Percentiles rank a stretch among this genome's conserved stretches.
Evolutionary conservation across 2,113 vertebrate genomes (phyloP).

Genomic region (Parotia lawesii): DNA sequence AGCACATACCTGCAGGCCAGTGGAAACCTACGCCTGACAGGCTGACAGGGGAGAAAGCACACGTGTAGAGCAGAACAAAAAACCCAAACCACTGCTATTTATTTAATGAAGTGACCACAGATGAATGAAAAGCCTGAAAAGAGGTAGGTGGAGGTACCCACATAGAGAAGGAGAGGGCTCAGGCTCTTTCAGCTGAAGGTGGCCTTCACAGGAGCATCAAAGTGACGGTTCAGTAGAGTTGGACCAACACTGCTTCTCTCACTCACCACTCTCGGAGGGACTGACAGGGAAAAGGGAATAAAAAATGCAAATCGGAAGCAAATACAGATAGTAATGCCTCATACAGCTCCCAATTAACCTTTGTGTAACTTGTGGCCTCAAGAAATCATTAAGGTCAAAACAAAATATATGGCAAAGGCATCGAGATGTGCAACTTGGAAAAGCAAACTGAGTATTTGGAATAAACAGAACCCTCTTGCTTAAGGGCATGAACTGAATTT

Average conservation of each 20-base stretch:
- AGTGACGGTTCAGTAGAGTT: background rate
- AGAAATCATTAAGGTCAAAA: constrained; percentile 12
- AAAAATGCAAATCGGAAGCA: constrained; percentile 23
- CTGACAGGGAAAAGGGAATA: background rate
- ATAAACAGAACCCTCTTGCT: background rate
- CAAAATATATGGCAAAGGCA: background rate
- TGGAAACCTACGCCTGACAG: background rate
- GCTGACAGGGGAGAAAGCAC: background rate
- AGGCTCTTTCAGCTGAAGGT: background rate
- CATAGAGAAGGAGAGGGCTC: background rate
- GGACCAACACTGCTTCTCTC: background rate
- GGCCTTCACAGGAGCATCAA: background rate
- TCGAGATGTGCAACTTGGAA: background rate
- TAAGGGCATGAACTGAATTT: background rate
- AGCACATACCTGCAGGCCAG: background rate
- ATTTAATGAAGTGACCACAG: background rate
- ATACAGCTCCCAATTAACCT: constrained; percentile 22
- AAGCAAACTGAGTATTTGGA: background rate
- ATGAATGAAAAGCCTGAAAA: background rate
- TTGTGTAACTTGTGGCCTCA: background rate
- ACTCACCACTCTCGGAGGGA: background rate
- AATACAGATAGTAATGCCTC: background rate
- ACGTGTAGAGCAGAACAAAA: accelerated
- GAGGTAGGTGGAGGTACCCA: background rate
- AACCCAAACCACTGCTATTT: background rate